These are phyloP conservation scores for Botrylloides violaceus DNA, from an alignment of 23 tunicate genomes.

Conservation along the genomic window DNA sequence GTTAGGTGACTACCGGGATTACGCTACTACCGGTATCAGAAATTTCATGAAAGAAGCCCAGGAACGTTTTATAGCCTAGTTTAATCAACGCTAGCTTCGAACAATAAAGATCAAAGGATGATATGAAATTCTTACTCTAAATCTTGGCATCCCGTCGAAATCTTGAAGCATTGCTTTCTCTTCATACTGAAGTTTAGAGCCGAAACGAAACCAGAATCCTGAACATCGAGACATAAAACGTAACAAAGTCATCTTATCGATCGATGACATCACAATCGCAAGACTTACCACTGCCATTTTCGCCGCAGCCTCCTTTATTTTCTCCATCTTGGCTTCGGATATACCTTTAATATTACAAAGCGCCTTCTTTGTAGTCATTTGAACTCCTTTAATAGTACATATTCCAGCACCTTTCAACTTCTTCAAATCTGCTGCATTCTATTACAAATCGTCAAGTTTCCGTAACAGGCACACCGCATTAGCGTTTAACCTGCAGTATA, in stretches of 20 bases:
- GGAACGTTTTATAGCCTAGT: too few relatives aligned
- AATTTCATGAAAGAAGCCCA: too few relatives aligned
- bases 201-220: slow-evolving; percentile 63
- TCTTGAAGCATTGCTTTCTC: slow-evolving; percentile 75
- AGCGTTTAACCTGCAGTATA: not conserved
- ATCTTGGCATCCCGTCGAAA: slow-evolving; percentile 85
- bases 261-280: too few relatives aligned
- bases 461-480: too few relatives aligned
- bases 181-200: slow-evolving; percentile 81
- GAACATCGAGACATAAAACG: not conserved
- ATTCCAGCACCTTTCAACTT: slow-evolving; percentile 84
- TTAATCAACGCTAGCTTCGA: too few relatives aligned
- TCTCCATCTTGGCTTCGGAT: slow-evolving; percentile 97
- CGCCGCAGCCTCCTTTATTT: slow-evolving; percentile 89
- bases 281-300: slow-evolving; percentile 49
- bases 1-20: too few relatives aligned
- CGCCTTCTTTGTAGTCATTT: slow-evolving; percentile 87
- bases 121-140: slow-evolving; percentile 81
- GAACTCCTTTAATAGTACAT: slow-evolving; percentile 93
- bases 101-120: too few relatives aligned
- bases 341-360: slow-evolving; percentile 90
- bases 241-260: not conserved
- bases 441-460: not conserved
- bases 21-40: too few relatives aligned
- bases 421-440: slow-evolving; percentile 88